A percentile compares a stretch with the other conserved stretches of the same genome.
These are phyloP conservation scores for Meandrusa payeni DNA, from an alignment of 2,888 invertebrate species.

Conservation along the genomic window DNA sequence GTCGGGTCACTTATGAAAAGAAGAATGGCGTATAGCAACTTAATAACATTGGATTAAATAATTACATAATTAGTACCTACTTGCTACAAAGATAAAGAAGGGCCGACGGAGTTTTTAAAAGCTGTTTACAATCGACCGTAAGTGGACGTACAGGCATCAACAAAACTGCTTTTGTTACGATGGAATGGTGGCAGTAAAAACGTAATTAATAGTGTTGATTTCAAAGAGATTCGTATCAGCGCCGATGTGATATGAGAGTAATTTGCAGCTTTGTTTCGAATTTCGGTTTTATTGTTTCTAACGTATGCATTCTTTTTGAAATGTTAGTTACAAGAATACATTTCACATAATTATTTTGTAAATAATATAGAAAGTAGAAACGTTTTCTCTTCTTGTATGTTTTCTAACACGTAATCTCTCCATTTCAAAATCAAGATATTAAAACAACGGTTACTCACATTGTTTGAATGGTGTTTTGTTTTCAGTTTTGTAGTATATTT, in stretches of 20 bases:
- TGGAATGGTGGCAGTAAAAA: slow-evolving; percentile 27
- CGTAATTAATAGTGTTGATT: slow-evolving; percentile 26
- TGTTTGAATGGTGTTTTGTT: no score
- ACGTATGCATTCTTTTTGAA: slow-evolving; percentile 11
- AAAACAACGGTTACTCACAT: slow-evolving; percentile 5
- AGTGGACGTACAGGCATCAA: slow-evolving; percentile 60
- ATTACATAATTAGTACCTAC: slow-evolving; percentile 76
- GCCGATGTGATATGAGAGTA: slow-evolving; percentile 14
- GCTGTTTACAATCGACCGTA: slow-evolving; percentile 71
- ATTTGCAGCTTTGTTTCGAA: slow-evolving; percentile 20
- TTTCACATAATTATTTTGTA: slow-evolving; percentile 21
- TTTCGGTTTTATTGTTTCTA: slow-evolving; percentile 22
- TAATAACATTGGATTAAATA: slow-evolving; percentile 76
- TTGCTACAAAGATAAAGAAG: slow-evolving; percentile 70
- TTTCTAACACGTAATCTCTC: slow-evolving; percentile 8
- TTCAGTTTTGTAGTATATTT: no score
- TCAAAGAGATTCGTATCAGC: slow-evolving; percentile 26
- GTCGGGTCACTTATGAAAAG: slow-evolving; percentile 51
- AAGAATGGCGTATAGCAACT: slow-evolving; percentile 53
- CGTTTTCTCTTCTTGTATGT: slow-evolving; percentile 6
- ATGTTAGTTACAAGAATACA: slow-evolving; percentile 9
- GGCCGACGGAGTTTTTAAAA: slow-evolving; percentile 72
- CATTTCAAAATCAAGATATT: slow-evolving; percentile 12
- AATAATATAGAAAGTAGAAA: slow-evolving; percentile 19
- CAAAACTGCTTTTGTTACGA: slow-evolving; percentile 37